Evolutionary conservation across 2,113 vertebrate species (phyloP).

Genomic region (Oxyruncus cristatus): DNA sequence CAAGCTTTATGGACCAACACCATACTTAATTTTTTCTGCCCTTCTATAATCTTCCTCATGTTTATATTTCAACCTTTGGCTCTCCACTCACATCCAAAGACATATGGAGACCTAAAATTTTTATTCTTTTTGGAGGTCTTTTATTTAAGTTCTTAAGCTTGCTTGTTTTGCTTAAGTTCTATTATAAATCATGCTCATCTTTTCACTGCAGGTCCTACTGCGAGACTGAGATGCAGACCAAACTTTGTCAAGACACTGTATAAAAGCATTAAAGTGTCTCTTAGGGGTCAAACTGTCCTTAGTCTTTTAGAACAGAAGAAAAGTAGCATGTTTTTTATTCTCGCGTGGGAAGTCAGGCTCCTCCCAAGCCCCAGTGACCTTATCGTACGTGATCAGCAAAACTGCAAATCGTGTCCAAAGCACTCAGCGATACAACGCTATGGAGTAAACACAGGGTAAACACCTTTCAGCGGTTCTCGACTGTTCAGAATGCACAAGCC

Average conservation of each 20-base stretch:
- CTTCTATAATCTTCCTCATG: background rate
- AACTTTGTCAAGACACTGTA: background rate
- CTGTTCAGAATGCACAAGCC: background rate
- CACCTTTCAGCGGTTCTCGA: background rate
- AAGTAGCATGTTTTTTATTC: background rate
- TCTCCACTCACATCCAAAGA: background rate
- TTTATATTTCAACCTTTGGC: background rate
- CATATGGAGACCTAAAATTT: background rate
- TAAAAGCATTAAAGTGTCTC: background rate
- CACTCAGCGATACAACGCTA: rapidly evolving
- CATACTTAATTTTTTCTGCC: background rate
- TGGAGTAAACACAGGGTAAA: rapidly evolving
- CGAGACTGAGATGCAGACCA: background rate
- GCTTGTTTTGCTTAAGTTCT: background rate
- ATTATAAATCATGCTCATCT: background rate
- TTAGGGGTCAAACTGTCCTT: background rate
- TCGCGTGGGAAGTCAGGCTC: background rate
- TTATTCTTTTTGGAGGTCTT: background rate
- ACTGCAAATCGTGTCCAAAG: background rate
- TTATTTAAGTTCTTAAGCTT: background rate
- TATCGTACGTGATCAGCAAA: rapidly evolving
- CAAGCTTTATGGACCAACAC: rapidly evolving
- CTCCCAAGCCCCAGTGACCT: background rate
- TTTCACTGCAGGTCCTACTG: background rate
- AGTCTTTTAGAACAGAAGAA: background rate